Percentiles rank a stretch among this genome's conserved stretches.
Evolutionary conservation across 1,140 invertebrate species (phyloP).

Genomic region (Zaprionus tsacasi): DNA sequence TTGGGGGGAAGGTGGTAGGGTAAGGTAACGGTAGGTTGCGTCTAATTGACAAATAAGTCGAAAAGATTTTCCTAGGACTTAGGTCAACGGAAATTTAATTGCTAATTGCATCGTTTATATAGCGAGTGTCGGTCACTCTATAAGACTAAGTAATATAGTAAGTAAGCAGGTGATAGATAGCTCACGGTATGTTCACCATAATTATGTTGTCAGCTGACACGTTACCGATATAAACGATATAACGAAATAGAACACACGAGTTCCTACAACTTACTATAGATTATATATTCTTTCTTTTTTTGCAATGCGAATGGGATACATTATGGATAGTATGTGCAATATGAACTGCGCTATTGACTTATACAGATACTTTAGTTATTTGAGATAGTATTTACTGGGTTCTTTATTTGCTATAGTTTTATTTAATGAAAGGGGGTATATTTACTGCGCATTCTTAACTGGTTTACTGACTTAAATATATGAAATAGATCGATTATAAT

Average conservation of each 20-base stretch:
- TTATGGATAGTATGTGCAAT: no score
- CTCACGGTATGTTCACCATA: slow-evolving; percentile 37
- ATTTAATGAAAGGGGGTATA: no score
- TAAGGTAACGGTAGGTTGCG: slow-evolving; percentile 3
- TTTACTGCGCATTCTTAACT: no score
- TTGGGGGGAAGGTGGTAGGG: slow-evolving; percentile 2
- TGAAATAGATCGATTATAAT: no score
- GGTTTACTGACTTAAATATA: no score
- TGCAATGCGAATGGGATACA: no score
- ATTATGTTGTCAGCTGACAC: slow-evolving; percentile 65
- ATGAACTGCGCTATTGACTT: no score
- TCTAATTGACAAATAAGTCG: slow-evolving; percentile 80
- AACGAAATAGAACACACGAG: not conserved
- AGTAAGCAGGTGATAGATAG: slow-evolving; percentile 69
- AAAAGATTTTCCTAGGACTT: slow-evolving; percentile 66
- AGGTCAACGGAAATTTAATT: slow-evolving; percentile 77
- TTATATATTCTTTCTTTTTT: not conserved
- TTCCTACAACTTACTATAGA: not conserved
- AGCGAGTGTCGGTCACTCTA: slow-evolving; percentile 4
- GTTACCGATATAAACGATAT: not conserved
- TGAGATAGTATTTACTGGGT: not conserved
- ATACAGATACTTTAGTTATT: not conserved
- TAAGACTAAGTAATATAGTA: slow-evolving; percentile 53
- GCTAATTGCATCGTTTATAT: slow-evolving; percentile 77
- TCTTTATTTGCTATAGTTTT: not conserved